These are phyloP conservation scores for Dioctria linearis DNA, from an alignment of 2,888 invertebrate species.

Conservation along the genomic window DNA sequence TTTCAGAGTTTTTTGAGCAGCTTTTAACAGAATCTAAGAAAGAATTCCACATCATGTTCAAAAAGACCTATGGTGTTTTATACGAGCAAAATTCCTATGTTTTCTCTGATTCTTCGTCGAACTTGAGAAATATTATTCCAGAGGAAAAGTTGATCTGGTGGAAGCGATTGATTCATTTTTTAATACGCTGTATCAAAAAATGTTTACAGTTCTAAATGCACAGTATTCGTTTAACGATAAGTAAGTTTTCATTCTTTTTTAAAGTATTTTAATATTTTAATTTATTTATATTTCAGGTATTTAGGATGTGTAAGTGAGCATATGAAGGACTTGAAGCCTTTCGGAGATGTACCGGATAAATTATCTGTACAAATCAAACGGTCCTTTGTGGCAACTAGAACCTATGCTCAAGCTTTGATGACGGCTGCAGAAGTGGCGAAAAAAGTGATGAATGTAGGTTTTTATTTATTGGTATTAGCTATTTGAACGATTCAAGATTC, in stretches of 20 bases:
- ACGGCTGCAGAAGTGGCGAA: slow-evolving; percentile 87
- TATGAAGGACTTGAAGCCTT: slow-evolving; percentile 94
- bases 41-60: slow-evolving; percentile 96
- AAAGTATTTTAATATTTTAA: neutral
- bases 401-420: slow-evolving; percentile 91
- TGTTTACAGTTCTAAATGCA: slow-evolving; percentile 96
- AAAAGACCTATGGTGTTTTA: slow-evolving; percentile 93
- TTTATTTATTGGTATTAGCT: neutral
- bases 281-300: slow-evolving; percentile 74
- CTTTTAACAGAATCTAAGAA: slow-evolving; percentile 86
- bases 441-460: slow-evolving; percentile 80
- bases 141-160: slow-evolving; percentile 87
- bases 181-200: slow-evolving; percentile 91
- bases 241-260: slow-evolving; percentile 73
- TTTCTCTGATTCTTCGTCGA: slow-evolving; percentile 92
- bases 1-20: slow-evolving; percentile 91
- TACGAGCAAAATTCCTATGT: slow-evolving; percentile 95
- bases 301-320: slow-evolving; percentile 90
- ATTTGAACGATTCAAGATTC: neutral
- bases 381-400: slow-evolving; percentile 94
- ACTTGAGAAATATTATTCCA: slow-evolving; percentile 89
- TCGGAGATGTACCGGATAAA: slow-evolving; percentile 95
- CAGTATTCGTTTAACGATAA: slow-evolving; percentile 91
- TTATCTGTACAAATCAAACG: slow-evolving; percentile 90
- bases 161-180: slow-evolving; percentile 95